Base-by-base conservation (phyloP, 2,888 invertebrate species). In the Lasioglossum figueresi region DNA sequence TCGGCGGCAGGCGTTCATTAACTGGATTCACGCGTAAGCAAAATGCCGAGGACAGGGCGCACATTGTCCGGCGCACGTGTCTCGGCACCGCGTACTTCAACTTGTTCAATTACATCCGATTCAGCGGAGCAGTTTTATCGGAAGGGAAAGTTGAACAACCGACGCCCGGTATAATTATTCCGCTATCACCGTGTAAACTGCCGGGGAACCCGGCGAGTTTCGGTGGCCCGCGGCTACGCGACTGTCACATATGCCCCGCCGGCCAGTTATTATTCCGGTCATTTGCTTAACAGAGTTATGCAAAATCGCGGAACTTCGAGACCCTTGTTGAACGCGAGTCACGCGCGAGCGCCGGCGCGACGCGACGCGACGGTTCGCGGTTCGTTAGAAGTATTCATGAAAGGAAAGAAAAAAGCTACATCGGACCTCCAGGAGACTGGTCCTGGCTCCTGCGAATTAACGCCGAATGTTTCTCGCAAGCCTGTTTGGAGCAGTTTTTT, bases 281-380 rank as follows among this genome's bases (percentile, higher is more conserved):
- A 90, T 90, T 90, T 90, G 90, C 90, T 89, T 90, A 90, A 90
- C 90, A 88, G 90, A 90, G 89, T 90, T 90, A 90, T 90, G 90
- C 89, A 90, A 89, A 89, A 87, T 87, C 88, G 80, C 31, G 79
- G 71, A 87, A 84, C 79, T 88, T 87, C 83, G 83, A 76, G 63
- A 56, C 84, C 82, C 88, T 86, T 86, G 86, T 81, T 68, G 76
- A 79, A 79, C 79, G 79, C 12, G 70, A 78, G 88, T 72, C 84
- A 76, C 80, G 80, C 78, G 89, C 79, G 89, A 82, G 79, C 83
- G 56, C 45, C 45, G 45, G 4, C 45, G 4, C 4, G 45, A 5
- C 45, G 45, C 45, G 45, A 45, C 45, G 27, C 56, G 72, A 40
- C 80, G 76, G 76, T 80, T 83, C 80, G 34, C n/a, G 75, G 63